Percentiles rank a stretch among this genome's conserved stretches.
phyloP scores from a whole-genome alignment of 2,888 invertebrate genomes.

The Diloba caeruleocephala region DNA sequence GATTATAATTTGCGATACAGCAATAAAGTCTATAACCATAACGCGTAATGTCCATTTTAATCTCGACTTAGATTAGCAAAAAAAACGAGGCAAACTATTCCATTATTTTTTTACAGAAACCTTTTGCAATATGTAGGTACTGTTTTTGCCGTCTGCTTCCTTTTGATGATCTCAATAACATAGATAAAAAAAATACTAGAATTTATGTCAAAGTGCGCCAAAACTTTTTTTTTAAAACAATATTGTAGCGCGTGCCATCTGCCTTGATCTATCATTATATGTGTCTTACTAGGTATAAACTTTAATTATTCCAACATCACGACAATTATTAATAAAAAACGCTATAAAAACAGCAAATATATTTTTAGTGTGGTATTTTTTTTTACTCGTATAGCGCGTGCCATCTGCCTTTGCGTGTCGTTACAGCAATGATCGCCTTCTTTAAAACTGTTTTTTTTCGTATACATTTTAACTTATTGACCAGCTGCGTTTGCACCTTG shows the following conservation, averaged over 20 bases:
- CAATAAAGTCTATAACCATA: slow-evolving; percentile 15
- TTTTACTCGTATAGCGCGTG: slow-evolving; percentile 49
- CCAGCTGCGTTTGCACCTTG: slow-evolving; percentile 51
- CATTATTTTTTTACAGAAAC: too few species aligned
- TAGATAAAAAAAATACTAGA: background rate
- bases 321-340: background rate
- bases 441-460: slow-evolving; percentile 36
- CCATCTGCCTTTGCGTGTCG: slow-evolving; percentile 56
- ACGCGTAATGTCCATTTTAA: slow-evolving; percentile 19
- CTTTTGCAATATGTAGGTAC: background rate
- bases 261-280: background rate
- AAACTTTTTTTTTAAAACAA: background rate
- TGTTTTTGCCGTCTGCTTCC: slow-evolving; percentile 16
- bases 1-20: slow-evolving; percentile 3
- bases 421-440: slow-evolving; percentile 27
- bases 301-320: background rate
- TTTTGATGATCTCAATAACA: background rate
- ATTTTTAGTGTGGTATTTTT: background rate
- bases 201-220: background rate
- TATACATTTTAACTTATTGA: slow-evolving; percentile 31
- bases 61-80: slow-evolving; percentile 22
- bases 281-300: background rate
- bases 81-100: slow-evolving; percentile 1
- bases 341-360: background rate
- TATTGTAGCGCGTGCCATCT: background rate